Conservation (phyloP, 2,888 invertebrate genomes). For the Brachypalpus laphriformis region DNA sequence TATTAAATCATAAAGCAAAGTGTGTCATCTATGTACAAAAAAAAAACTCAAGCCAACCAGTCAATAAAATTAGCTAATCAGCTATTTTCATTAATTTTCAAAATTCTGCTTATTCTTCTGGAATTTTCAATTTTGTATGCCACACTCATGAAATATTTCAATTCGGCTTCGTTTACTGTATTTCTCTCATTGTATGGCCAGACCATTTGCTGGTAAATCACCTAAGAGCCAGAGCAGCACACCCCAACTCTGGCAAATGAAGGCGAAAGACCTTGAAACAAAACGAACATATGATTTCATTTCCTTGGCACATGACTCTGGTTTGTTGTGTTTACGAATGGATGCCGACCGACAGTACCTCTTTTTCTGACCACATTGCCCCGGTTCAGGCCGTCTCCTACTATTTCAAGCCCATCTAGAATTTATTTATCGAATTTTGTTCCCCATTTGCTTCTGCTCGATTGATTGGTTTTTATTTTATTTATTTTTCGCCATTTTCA, state of each 20-base stretch:
- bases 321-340: conserved; percentile 60
- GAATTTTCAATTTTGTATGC: neutral
- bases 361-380: neutral
- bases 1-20: too few species aligned
- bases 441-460: neutral
- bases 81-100: neutral
- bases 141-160: neutral
- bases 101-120: conserved; percentile 3
- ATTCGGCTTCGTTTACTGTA: neutral
- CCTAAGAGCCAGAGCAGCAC: conserved; percentile 10
- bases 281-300: conserved; percentile 69
- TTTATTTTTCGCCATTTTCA: conserved; percentile 38
- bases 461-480: conserved; percentile 26
- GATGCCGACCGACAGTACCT: conserved; percentile 32
- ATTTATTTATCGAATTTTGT: conserved; percentile 29
- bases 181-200: conserved; percentile 5
- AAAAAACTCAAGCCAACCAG: neutral
- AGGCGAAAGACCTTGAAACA: conserved; percentile 62
- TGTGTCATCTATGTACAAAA: neutral
- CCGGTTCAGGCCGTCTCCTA: neutral
- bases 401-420: neutral
- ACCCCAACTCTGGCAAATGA: conserved; percentile 39
- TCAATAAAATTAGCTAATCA: neutral
- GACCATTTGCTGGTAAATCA: conserved; percentile 22
- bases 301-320: conserved; percentile 63